Evolutionary conservation across 1,140 invertebrate genomes (phyloP), one percentile per base, ranked within the genome.

Genomic region (Drosophila littoralis): DNA sequence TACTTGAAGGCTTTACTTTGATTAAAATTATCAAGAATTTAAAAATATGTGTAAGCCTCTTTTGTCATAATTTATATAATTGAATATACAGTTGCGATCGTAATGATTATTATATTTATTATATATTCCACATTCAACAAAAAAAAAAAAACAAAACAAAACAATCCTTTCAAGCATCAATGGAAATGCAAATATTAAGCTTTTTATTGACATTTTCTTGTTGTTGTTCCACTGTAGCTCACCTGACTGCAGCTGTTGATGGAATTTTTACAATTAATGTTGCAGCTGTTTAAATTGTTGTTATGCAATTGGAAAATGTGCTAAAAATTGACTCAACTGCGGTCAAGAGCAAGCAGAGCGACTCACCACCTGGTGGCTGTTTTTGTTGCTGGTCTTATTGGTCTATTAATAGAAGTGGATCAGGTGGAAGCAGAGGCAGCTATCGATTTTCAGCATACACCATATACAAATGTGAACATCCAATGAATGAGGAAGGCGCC

Each of bases 371-470:
- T 54, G 52, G 32, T 15, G 13, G 32, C 15, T 22, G 38, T 17
- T 46, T 59, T 38, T 57, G 66, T 6, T 55, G 46, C 46, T 51
- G 45, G 45, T 57, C 22, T 46, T 42, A 50, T 36, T 36, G 40
- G 55, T 71, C 79, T 85, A 85, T 79, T 82, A 82, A 86, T 85
- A 85, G 79, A 51, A 13, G 40, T n/a, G 67, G 79, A 78, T 70
- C 52, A 67, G 61, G 67, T 59, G 52, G 60, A 57, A 64, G 35
- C 64, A 36, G 67, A 66, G 77, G 78, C 43, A 50, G 67, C 68
- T 86, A 88, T 86, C 78, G 82, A 85, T 86, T 86, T 86, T 82
- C 58, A 85, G 78, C 63, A 69, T 64, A 55, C 42, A 70, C 46
- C 35, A 48, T 67, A 73, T 65, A 79, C 76, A 83, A 83, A 79